Base-by-base conservation (phyloP, 2,797 vertebrate species). In the Myiotriccus ornatus region DNA sequence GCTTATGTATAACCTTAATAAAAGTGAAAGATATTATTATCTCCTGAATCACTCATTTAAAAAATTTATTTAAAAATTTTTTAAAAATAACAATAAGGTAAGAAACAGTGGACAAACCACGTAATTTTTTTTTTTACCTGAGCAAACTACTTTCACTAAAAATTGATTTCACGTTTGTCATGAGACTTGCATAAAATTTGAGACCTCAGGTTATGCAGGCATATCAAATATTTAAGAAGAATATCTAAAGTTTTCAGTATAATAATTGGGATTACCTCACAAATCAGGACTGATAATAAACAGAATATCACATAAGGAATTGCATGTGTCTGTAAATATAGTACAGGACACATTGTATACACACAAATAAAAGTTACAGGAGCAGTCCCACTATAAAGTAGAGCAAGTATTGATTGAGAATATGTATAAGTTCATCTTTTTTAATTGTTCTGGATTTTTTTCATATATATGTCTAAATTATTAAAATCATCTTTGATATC, bases 171-270 rank as follows among this genome's bases (percentile, higher is more conserved):
- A 24, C 2, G 35, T 30, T n/a, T 80, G 5, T 49, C 1, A 2
- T 50, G 46, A 68, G 9, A 63, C 14, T 84, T 47, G 13, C 27
- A 46, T 32, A 73, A 87, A 89, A 87, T 62, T 23, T 80, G 60
- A 79, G 62, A 86, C 19, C 28, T 65, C 19, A 55, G 10, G 18
- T 71, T 88, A 50, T 69, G 25, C 52, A 37, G 69, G 13, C 18
- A 77, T 18, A 89, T 73, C 12, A 73, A 91, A 73, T 85, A 91
- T 80, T 89, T 70, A 77, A 78, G 65, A 95, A 84, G 44, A 83
- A 34, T 43, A 89, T 49, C 27, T 90, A 30, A 78, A 93, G 18
- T 84, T 90, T 95, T 91, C 59, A 53, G 27, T 67, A 70, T n/a
- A 12, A 56, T 81, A 87, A 87, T n/a, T 76, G 23, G 9, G 50